phyloP scores from a whole-genome alignment of 2,797 vertebrate genomes.

The Hydrolagus colliei region DNA sequence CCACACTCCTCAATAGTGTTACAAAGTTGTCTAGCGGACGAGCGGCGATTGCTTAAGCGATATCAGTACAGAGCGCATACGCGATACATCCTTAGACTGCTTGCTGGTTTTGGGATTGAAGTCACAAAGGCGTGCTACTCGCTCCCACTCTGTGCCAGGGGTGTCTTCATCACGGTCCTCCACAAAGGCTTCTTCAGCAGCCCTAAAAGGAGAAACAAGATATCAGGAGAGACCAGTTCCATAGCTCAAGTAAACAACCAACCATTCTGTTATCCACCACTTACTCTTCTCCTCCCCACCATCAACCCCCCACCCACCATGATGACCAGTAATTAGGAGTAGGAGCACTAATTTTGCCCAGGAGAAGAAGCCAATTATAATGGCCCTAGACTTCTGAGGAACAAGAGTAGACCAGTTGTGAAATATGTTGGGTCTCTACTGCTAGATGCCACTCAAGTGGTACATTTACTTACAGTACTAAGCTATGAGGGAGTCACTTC shows the following conservation, averaged over 20 bases:
- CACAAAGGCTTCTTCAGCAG: constrained; percentile 86
- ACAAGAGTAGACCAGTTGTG: not conserved
- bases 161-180: constrained; percentile 78
- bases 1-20: constrained; percentile 18
- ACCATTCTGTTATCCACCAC: not conserved
- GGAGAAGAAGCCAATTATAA: too few species aligned
- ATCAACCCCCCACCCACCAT: not conserved
- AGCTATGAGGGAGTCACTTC: too few species aligned
- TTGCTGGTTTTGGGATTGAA: constrained; percentile 98
- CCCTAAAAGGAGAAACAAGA: constrained; percentile 53
- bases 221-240: not conserved
- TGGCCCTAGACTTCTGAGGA: not conserved
- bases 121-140: constrained; percentile 91
- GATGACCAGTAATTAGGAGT: not conserved
- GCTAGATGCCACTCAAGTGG: not conserved
- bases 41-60: constrained; percentile 85
- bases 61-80: constrained; percentile 95
- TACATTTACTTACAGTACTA: not conserved
- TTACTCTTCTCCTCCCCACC: too few species aligned
- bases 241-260: not conserved
- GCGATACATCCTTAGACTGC: constrained; percentile 92
- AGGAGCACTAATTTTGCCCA: not conserved
- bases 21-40: constrained; percentile 52
- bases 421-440: not conserved
- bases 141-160: constrained; percentile 87